Evolutionary conservation across 2,797 vertebrate species (phyloP).

Genomic region (Onychomys arenicola): DNA sequence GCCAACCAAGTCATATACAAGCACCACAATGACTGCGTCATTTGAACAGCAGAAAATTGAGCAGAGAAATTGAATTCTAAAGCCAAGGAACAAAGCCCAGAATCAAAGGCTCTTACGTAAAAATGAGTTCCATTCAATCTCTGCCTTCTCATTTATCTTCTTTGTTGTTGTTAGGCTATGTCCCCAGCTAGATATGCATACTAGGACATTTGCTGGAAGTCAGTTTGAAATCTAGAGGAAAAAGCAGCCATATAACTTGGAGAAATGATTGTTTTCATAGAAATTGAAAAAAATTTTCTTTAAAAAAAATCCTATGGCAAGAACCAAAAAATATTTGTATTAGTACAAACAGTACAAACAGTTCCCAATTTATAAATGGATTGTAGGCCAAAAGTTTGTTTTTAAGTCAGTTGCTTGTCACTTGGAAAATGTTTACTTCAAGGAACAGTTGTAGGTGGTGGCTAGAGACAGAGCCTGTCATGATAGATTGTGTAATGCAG

Average conservation of each 20-base stretch:
- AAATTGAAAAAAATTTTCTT: slow-evolving; percentile 63
- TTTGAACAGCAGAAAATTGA: slow-evolving; percentile 71
- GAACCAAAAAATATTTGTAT: background rate
- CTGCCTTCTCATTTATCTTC: slow-evolving; percentile 40
- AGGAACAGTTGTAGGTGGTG: background rate
- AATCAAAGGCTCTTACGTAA: slow-evolving; percentile 56
- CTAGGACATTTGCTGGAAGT: slow-evolving; percentile 17
- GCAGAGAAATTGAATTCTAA: slow-evolving; percentile 58
- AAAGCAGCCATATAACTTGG: slow-evolving; percentile 4
- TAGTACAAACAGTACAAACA: slow-evolving; percentile 60
- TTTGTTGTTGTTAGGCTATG: slow-evolving; percentile 28
- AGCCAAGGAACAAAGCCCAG: slow-evolving; percentile 57
- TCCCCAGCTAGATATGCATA: slow-evolving; percentile 31
- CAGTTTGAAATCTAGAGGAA: slow-evolving; percentile 10
- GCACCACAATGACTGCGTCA: background rate
- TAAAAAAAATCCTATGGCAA: slow-evolving; percentile 7
- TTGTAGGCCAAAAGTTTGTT: slow-evolving; percentile 37
- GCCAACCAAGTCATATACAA: slow-evolving; percentile 10
- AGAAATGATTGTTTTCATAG: slow-evolving; percentile 9
- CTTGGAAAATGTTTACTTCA: slow-evolving; percentile 15
- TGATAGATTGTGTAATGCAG: background rate
- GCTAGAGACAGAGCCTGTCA: background rate
- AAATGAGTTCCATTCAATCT: slow-evolving; percentile 39
- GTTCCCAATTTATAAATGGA: slow-evolving; percentile 26
- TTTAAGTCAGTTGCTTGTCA: slow-evolving; percentile 39